Base-by-base conservation (phyloP, 2,113 vertebrate genomes). In the Ploceus nigricollis region DNA sequence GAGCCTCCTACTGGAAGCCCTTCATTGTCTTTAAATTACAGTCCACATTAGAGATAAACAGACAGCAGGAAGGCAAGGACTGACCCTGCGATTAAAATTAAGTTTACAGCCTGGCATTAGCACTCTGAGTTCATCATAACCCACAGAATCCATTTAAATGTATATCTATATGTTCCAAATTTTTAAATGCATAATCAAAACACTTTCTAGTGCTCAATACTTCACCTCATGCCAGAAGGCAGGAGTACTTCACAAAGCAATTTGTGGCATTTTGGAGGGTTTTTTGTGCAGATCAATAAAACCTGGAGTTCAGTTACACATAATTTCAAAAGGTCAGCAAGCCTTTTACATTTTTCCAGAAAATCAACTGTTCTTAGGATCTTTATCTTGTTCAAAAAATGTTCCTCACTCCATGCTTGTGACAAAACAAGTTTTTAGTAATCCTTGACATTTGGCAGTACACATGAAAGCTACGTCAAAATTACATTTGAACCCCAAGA, bases 251-350 rank as follows among this genome's bases (percentile, higher is more conserved):
- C 44, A 39, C 47, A 73, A 70, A 90, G 57, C 16, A 61, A 40
- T 77, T 6, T 51, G 30, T 61, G 44, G 24, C 40, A 89, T 70
- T 83, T 75, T 60, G 18, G 77, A 83, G 37, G 25, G 1, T 5
- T 40, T 75, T 82, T 47, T 4, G 4, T 39, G 21, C 50, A 81
- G 58, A 65, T 86, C 76, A 65, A 60, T 85, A 77, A 81, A 90
- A 11, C 66, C 20, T n/a, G 13, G 25, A 81, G 33, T 44, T 90
- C 54, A 80, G 33, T 75, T 90, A 70, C 44, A 76, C 21, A 68
- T 81, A n/a, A 56, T 77, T 95, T 92, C 54, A 69, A 95, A 96
- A 89, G 65, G 51, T 65, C 78, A 88, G 8, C 4, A 79, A 81
- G 40, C 45, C 40, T 88, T 68, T 44, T 39, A 80, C 27, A 30